phyloP scores from a whole-genome alignment of 2,113 vertebrate genomes.

The Clarias magur region DNA sequence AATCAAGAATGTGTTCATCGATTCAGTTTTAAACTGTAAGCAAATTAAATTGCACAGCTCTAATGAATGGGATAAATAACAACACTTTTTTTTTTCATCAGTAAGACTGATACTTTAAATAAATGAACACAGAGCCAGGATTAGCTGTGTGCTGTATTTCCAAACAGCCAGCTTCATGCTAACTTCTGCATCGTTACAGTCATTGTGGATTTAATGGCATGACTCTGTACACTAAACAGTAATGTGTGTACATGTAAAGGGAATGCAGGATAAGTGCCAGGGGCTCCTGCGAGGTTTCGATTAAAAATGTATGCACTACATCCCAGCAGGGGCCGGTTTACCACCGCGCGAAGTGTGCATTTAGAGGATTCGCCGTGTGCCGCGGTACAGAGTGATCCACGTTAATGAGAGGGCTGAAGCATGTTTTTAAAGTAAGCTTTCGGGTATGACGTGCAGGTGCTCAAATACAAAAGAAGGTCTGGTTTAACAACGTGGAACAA shows the following conservation, averaged over 20 bases:
- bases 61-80: too few species aligned
- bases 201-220: background rate
- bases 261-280: background rate
- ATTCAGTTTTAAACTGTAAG: too few species aligned
- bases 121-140: background rate
- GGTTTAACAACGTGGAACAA: constrained; percentile 12
- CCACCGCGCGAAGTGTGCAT: background rate
- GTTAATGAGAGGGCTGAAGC: constrained; percentile 40
- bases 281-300: constrained; percentile 40
- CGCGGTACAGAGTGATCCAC: background rate
- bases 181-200: background rate
- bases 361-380: constrained; percentile 17
- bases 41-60: too few species aligned
- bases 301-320: constrained; percentile 47
- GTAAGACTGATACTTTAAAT: background rate
- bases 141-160: background rate
- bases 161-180: background rate
- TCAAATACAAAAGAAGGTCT: constrained; percentile 39
- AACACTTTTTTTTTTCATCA: background rate
- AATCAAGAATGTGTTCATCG: too few species aligned
- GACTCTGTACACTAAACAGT: background rate
- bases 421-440: constrained; percentile 42
- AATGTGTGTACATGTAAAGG: too few species aligned
- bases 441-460: constrained; percentile 50
- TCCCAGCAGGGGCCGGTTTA: constrained; percentile 37